A percentile compares a stretch with the other conserved stretches of the same genome.
These are phyloP conservation scores for Perdita meconis DNA, from an alignment of 2,888 invertebrate species.

Conservation along the genomic window DNA sequence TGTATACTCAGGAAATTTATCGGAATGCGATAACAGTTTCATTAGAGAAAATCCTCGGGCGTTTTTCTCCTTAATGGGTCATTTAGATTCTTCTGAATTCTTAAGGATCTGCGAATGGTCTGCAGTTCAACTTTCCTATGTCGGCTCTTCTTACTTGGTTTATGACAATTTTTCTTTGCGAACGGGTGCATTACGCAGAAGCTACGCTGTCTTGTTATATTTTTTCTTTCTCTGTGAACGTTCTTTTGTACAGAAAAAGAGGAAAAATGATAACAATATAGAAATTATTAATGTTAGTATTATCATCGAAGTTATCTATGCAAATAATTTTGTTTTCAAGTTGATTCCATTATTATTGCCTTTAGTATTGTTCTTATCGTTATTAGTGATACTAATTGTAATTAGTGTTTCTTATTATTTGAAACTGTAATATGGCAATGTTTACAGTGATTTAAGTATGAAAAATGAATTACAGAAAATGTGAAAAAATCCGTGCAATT, in stretches of 20 bases:
- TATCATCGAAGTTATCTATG: no score
- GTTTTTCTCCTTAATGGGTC: constrained; percentile 13
- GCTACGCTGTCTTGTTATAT: background rate
- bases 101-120: constrained; percentile 18
- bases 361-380: no score
- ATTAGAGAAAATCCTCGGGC: constrained; percentile 11
- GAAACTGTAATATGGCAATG: no score
- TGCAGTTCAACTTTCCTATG: background rate
- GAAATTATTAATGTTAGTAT: no score
- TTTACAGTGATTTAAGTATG: no score
- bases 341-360: no score
- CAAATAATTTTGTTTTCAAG: no score
- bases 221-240: background rate
- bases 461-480: no score
- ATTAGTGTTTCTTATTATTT: no score
- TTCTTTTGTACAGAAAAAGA: background rate
- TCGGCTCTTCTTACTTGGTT: background rate
- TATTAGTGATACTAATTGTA: no score
- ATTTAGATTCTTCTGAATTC: background rate
- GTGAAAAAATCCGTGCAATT: no score
- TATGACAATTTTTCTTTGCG: background rate
- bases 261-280: background rate
- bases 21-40: constrained; percentile 23
- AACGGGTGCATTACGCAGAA: background rate
- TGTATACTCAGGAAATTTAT: constrained; percentile 7